Evolutionary conservation across 2,797 vertebrate species (phyloP), one percentile per base, ranked within the genome.

Genomic region (Tokudaia muenninki): DNA sequence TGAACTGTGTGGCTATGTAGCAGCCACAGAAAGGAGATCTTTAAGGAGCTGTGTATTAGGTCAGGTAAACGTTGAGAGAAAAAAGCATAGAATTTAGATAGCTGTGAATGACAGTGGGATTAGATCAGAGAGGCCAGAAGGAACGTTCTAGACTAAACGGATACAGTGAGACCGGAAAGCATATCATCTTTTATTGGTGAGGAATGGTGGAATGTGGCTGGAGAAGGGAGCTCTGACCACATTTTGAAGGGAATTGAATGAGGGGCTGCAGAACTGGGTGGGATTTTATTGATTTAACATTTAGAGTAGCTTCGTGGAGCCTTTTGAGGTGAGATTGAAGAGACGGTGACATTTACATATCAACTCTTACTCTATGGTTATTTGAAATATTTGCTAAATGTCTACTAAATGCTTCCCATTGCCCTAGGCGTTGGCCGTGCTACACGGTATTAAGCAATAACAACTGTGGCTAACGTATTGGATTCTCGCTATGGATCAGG

Each of bases 211-310:
- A 50, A 55, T 61, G 72, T 61, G 52, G 19, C 59, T 80, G 67
- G 34, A 55, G 44, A 80, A 77, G 70, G 29, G 75, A 31, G 19
- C 52, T 65, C 77, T 50, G 78, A 55, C 13, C 41, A 29, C n/a
- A 21, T 52, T 94, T 90, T 89, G 59, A 77, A 94, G 74, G 67
- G 41, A 78, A 34, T 44, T 94, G 52, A 92, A 57, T 44, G 50
- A 26, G 24, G 65, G 19, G 16, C 12, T 52, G 57, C 29, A 41
- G 59, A 81, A 61, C 55, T 70, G 34, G 50, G n/a, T 57, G 61
- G 31, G 22, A 9, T 84, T 72, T 92, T 86, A 52, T 70, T 78
- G 52, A 90, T 55, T 91, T 19, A 67, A 3, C 26, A 81, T 31
- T 34, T 47, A 41, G 29, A 57, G 44, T 31, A 63, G 34, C 1